Evolutionary conservation across 2,113 vertebrate genomes (phyloP).

Genomic region (Poecilia latipinna): DNA sequence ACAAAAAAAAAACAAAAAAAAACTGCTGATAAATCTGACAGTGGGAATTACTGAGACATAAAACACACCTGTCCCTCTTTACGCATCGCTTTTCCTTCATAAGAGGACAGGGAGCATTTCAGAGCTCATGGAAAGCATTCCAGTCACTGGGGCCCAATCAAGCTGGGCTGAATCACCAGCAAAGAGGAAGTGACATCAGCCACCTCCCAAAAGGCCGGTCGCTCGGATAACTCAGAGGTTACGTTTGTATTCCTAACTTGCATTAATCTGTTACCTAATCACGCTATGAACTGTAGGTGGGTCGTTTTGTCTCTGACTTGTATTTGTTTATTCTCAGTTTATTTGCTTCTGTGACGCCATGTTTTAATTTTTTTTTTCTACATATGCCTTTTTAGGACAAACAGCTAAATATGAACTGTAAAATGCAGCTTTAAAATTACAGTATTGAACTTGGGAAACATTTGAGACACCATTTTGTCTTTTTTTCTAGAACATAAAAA

Average conservation of each 20-base stretch:
- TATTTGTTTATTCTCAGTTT: conserved; percentile 19
- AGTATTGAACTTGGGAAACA: not conserved
- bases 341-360: conserved; percentile 21
- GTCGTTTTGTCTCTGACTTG: conserved; percentile 66
- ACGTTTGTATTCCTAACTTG: conserved; percentile 49
- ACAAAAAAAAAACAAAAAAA: conserved; percentile 62
- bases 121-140: conserved; percentile 33
- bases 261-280: conserved; percentile 73
- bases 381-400: conserved; percentile 41
- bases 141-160: conserved; percentile 50
- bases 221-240: conserved; percentile 20
- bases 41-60: not conserved
- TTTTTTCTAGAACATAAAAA: too few relatives aligned
- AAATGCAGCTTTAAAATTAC: conserved; percentile 35
- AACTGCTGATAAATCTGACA: conserved; percentile 57
- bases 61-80: too few relatives aligned
- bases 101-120: not conserved
- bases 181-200: not conserved
- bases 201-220: conserved; percentile 22
- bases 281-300: conserved; percentile 54
- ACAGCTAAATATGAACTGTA: conserved; percentile 26
- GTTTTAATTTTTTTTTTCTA: conserved; percentile 17
- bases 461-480: not conserved
- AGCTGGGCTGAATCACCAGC: conserved; percentile 65
- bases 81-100: conserved; percentile 4